phyloP scores from a whole-genome alignment of 2,113 vertebrate genomes.

The Bubo blakistoni region DNA sequence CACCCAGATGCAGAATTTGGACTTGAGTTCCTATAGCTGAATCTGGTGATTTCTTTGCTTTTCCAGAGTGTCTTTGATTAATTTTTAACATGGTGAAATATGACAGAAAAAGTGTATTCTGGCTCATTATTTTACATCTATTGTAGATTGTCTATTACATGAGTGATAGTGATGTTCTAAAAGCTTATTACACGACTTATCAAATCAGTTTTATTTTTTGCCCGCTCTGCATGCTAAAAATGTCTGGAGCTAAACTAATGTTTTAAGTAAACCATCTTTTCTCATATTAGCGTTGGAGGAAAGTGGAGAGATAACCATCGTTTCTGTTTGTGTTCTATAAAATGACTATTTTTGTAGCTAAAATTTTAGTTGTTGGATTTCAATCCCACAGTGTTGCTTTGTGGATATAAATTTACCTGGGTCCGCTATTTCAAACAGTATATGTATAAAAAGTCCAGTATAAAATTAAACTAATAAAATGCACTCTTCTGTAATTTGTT shows the following conservation, averaged over 20 bases:
- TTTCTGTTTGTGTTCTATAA: slow-evolving; percentile 37
- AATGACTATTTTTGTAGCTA: slow-evolving; percentile 55
- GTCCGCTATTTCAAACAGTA: slow-evolving; percentile 59
- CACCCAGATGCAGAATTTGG: slow-evolving; percentile 33
- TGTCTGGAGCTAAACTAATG: slow-evolving; percentile 34
- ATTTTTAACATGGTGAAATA: slow-evolving; percentile 1
- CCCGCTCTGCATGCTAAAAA: slow-evolving; percentile 41
- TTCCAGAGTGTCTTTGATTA: not conserved
- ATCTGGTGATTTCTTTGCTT: slow-evolving; percentile 38
- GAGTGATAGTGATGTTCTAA: slow-evolving; percentile 53
- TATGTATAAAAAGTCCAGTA: slow-evolving; percentile 25
- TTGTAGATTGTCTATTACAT: slow-evolving; percentile 41
- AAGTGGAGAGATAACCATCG: not conserved
- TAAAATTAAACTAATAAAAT: slow-evolving; percentile 54
- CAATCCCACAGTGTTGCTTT: slow-evolving; percentile 16
- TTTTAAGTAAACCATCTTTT: slow-evolving; percentile 10
- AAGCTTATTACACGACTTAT: slow-evolving; percentile 42
- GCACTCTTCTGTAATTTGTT: not conserved
- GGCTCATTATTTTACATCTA: slow-evolving; percentile 29
- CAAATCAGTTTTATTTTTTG: slow-evolving; percentile 56
- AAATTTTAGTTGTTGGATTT: slow-evolving; percentile 15
- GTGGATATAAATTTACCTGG: not conserved
- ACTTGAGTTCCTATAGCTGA: not conserved
- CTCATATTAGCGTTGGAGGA: not conserved
- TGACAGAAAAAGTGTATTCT: slow-evolving; percentile 1